These are phyloP conservation scores for Chlorospingus semifuscus DNA, from an alignment of 2,797 vertebrate genomes.

Conservation along the genomic window DNA sequence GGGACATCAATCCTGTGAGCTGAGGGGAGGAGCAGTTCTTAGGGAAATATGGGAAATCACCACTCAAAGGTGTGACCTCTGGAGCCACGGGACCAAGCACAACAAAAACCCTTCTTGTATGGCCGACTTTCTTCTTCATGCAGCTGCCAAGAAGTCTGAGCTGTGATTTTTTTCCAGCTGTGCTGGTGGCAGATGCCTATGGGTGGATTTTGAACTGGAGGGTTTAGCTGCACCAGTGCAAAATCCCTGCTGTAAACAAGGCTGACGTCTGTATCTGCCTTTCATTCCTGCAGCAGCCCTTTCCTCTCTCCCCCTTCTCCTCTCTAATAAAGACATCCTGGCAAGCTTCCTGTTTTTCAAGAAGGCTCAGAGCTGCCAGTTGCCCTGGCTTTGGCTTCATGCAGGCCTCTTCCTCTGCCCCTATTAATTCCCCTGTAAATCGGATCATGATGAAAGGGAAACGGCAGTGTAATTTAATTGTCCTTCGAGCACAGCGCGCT, in stretches of 20 bases:
- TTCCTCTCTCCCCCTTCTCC: neutral
- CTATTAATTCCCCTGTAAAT: constrained; percentile 37
- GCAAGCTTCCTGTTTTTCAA: neutral
- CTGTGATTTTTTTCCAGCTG: neutral
- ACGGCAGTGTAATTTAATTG: constrained; percentile 14
- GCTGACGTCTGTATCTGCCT: neutral
- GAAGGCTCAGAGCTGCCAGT: neutral
- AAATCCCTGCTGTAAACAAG: neutral
- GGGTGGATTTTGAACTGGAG: neutral
- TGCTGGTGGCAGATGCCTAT: neutral
- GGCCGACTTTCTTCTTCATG: neutral
- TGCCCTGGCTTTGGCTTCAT: neutral
- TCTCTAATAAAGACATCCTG: constrained; percentile 4
- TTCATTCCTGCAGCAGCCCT: neutral
- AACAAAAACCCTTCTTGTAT: neutral
- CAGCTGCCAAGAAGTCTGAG: neutral
- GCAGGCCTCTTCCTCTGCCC: constrained; percentile 10
- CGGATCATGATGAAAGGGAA: constrained; percentile 41
- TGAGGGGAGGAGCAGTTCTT: neutral
- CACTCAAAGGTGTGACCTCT: neutral
- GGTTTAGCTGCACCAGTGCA: neutral
- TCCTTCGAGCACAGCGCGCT: neutral
- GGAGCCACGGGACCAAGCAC: rapidly evolving
- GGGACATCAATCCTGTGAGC: neutral
- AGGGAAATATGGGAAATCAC: neutral